A percentile compares a stretch with the other conserved stretches of the same genome.
Evolutionary conservation across 2,113 vertebrate species (phyloP).

Genomic region (Ophiodon elongatus): DNA sequence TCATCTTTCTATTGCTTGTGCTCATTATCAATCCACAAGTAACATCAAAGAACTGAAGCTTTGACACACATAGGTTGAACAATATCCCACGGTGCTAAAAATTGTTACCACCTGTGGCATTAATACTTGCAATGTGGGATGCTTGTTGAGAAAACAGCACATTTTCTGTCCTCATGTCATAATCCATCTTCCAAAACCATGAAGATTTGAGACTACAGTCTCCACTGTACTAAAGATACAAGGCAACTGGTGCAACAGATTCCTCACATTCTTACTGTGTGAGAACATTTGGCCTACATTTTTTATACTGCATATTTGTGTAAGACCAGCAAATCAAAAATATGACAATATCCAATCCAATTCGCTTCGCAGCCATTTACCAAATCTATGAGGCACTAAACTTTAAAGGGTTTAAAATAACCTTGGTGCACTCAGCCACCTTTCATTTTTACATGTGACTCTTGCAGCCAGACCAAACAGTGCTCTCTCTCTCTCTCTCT

Average conservation of each 20-base stretch:
- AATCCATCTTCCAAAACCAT: conserved; percentile 5
- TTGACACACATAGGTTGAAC: neutral
- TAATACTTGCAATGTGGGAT: neutral
- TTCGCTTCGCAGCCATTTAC: conserved; percentile 11
- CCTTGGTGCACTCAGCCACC: conserved; percentile 46
- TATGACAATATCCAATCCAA: neutral
- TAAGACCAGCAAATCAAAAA: neutral
- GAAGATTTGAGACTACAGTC: neutral
- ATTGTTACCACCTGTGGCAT: conserved; percentile 2
- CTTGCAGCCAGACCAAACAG: conserved; percentile 33
- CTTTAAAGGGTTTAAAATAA: conserved; percentile 55
- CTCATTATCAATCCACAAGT: conserved; percentile 33
- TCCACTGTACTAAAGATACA: neutral
- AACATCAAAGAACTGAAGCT: conserved; percentile 10
- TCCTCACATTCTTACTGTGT: conserved; percentile 3
- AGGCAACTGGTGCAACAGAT: neutral
- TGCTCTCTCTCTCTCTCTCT: conserved; percentile 5
- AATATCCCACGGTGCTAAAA: neutral
- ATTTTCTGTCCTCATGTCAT: neutral
- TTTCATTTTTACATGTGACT: conserved; percentile 37
- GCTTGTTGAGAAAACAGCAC: conserved; percentile 11
- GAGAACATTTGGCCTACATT: conserved; percentile 8
- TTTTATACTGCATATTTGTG: conserved; percentile 13
- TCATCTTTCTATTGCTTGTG: conserved; percentile 1
- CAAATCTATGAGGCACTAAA: conserved; percentile 5